Evolutionary conservation across 30 jellyfish, hydroid and myxozoan species (phyloP).

Genomic region (Nemopilema nomurai): DNA sequence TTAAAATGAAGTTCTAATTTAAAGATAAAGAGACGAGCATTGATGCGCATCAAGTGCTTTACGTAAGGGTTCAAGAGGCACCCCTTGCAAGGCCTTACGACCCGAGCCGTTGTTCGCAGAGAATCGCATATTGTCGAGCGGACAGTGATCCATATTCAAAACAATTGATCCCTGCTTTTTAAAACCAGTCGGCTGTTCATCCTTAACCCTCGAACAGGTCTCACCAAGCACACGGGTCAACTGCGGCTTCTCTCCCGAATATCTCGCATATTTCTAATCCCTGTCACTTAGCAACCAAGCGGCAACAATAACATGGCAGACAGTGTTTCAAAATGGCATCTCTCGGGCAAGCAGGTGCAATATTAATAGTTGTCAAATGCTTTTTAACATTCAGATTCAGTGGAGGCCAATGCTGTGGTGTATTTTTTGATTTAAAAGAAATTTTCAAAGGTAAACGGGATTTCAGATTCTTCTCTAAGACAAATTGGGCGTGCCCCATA

Average conservation of each 20-base stretch:
- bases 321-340: not conserved
- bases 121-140: conserved; percentile 58
- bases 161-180: conserved; percentile 65
- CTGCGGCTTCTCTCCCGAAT: conserved; percentile 70
- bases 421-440: too few species aligned
- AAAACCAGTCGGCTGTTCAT: conserved; percentile 58
- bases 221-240: conserved; percentile 59
- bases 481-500: too few species aligned
- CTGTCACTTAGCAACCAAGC: conserved; percentile 39
- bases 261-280: conserved; percentile 16
- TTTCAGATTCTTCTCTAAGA: too few species aligned
- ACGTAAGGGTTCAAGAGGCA: conserved; percentile 71
- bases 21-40: conserved; percentile 16
- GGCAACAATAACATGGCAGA: conserved; percentile 1
- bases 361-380: not conserved
- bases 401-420: not conserved
- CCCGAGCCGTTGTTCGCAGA: conserved; percentile 54
- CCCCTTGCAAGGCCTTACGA: conserved; percentile 10
- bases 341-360: too few species aligned
- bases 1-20: conserved; percentile 3
- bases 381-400: not conserved
- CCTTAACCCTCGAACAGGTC: conserved; percentile 71
- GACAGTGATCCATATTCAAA: conserved; percentile 66
- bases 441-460: too few species aligned
- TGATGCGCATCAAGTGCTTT: conserved; percentile 54